Evolutionary conservation across 2,888 invertebrate genomes (phyloP).

Genomic region (Exocentrus adspersus): DNA sequence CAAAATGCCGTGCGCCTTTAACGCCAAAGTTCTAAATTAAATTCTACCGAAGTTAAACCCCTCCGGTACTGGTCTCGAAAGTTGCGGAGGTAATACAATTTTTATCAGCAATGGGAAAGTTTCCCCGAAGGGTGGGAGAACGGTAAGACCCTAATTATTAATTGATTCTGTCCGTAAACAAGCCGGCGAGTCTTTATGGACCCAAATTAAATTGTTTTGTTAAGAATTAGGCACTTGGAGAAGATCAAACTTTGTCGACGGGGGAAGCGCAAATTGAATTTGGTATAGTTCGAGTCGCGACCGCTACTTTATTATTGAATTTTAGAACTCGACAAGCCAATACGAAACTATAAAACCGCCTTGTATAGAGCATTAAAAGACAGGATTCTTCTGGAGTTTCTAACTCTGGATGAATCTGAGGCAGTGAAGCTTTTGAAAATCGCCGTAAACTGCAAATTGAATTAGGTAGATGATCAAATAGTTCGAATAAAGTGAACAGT

Average conservation of each 20-base stretch:
- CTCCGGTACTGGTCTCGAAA: constrained; percentile 27
- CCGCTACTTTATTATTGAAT: constrained; percentile 2
- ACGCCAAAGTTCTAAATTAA: constrained; percentile 26
- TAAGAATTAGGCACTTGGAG: constrained; percentile 33
- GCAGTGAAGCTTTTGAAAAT: no score
- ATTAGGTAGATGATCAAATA: no score
- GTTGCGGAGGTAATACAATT: constrained; percentile 41
- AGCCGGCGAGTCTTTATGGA: constrained; percentile 20
- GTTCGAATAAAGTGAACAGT: no score
- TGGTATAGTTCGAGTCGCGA: not conserved
- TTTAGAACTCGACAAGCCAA: not conserved
- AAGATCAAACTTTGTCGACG: constrained; percentile 10
- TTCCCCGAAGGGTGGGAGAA: constrained; percentile 29
- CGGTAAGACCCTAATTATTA: constrained; percentile 39
- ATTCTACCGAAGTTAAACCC: constrained; percentile 22
- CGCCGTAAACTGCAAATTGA: no score
- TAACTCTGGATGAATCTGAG: no score
- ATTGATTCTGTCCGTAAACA: constrained; percentile 27
- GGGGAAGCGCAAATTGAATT: constrained; percentile 10
- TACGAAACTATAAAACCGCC: not conserved
- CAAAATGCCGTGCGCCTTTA: constrained; percentile 18
- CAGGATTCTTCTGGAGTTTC: no score
- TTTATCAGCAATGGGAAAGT: constrained; percentile 41
- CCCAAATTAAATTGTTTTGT: constrained; percentile 43
- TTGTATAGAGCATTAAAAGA: no score